phyloP scores from a whole-genome alignment of 2,113 vertebrate genomes.

The Tachycineta bicolor region DNA sequence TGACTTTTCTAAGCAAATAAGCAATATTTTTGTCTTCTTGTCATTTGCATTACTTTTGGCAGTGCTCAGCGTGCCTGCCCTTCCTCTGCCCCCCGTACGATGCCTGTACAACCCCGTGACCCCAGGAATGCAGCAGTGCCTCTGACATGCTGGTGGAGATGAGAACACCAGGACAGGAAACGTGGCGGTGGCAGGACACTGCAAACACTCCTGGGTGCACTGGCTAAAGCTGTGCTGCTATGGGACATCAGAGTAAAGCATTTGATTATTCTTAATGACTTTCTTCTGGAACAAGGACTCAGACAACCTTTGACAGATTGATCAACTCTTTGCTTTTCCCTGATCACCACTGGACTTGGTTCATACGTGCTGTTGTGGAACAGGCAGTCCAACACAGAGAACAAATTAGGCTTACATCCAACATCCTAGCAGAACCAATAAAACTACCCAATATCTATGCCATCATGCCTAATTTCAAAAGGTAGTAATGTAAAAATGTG shows the following conservation, averaged over 20 bases:
- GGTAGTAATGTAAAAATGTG: not conserved
- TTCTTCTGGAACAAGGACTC: not conserved
- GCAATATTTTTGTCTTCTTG: not conserved
- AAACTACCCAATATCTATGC: not conserved
- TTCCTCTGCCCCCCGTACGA: fast-evolving
- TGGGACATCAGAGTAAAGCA: not conserved
- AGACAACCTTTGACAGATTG: not conserved
- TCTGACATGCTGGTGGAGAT: not conserved
- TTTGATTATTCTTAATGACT: not conserved
- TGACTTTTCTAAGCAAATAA: not conserved
- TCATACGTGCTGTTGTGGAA: not conserved
- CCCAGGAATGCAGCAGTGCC: not conserved
- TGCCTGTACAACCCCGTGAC: fast-evolving
- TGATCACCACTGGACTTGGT: not conserved
- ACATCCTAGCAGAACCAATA: not conserved
- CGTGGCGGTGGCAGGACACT: not conserved
- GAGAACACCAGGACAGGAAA: not conserved
- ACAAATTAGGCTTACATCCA: not conserved
- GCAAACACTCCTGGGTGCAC: not conserved
- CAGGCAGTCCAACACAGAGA: not conserved
- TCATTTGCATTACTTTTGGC: not conserved
- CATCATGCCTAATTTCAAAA: not conserved
- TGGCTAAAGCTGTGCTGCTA: not conserved
- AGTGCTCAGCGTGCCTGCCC: not conserved
- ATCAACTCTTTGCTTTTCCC: not conserved